Base-by-base conservation (phyloP, 2,888 invertebrate species). In the Lacanobia oleracea region DNA sequence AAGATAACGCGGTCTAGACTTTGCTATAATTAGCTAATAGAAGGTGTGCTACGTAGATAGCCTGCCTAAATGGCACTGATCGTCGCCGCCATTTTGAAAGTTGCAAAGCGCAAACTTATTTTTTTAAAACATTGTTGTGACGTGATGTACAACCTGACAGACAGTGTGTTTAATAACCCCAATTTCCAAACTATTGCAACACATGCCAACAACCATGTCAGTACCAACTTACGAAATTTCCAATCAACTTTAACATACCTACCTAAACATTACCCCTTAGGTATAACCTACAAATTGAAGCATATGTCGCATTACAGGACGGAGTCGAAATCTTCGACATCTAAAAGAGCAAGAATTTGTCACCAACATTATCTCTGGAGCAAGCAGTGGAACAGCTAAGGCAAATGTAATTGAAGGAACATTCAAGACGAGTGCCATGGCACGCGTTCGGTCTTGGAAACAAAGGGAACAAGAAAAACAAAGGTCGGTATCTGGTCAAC, bases 61-160 rank as follows among this genome's bases (percentile, higher is more conserved):
- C 4, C 4, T n/a, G 33, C 16, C 14, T 45, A 45, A 37, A 23
- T 69, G 56, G 2, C 67, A 40, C 16, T 14, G 8, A 45, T 37
- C 45, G 3, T 14, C 23, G 48, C 1, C 67, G 50, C 57, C 70
- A 70, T 67, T 59, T 70, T 70, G 48, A 67, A 70, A 50, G 23
- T 70, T 27, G 4, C 16, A 16, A 56, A 37, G 12, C 69, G 33
- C 10, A 4, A 43, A 40, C 43, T 53, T 43, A n/a, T 51, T 54
- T 45, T 65, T 33, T 48, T 40, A 40, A 37, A 40, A 27, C n/a
- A 23, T 3, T 33, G 1, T 1, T 21, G 18, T 45, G 27, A 33
- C 33, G 6, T 6, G 6, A 6, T 6, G 33, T 33, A n/a, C n/a
- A n/a, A n/a, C n/a, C n/a, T n/a, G n/a, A n/a, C n/a, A 33, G 33